Evolutionary conservation across 2,888 invertebrate species (phyloP), one percentile per base, ranked within the genome.

Genomic region (Notocelia uddmanniana): DNA sequence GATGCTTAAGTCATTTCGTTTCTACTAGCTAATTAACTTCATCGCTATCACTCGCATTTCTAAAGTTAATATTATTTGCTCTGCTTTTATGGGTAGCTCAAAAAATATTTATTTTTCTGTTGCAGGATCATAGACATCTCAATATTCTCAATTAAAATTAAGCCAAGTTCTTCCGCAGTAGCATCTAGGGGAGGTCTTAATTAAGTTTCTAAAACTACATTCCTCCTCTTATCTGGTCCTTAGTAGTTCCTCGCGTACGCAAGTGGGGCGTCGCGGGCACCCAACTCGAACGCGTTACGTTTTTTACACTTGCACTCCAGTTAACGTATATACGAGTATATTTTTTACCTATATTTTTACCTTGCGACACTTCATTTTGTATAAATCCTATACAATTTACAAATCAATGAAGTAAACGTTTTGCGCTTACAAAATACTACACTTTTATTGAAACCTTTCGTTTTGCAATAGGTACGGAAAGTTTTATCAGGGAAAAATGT

Each of bases 261-360:
- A 89, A 87, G 83, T 89, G 80, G 89, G 82, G 76, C 88, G 80
- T 73, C 75, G 76, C 74, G 78, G 74, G 78, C 87, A 83, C 81
- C 83, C 78, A 80, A 85, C 80, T 85, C 78, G 83, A 87, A 88
- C 86, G 79, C 74, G 80, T 87, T 87, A 83, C 84, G 84, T 87
- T 86, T 83, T 72, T 85, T 83, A 83, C 81, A 84, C 78, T 76
- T 75, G 75, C 75, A 77, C 76, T 76, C 77, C 75, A 78, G 76
- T 78, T 77, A 74, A 75, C 73, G 75, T 76, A 66, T 74, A 75
- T 57, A 72, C 55, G 62, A 37, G 67, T 69, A 77, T 26, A 26
- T 26, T 26, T 70, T 73, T n/a, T n/a, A n/a, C n/a, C n/a, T n/a
- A n/a, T n/a, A n/a, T n/a, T n/a, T 68, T 74, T 66, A 66, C 70